Percentiles rank a stretch among this genome's conserved stretches.
Conservation (phyloP, 2,797 vertebrate genomes). For the Poeciliopsis presidionis region DNA sequence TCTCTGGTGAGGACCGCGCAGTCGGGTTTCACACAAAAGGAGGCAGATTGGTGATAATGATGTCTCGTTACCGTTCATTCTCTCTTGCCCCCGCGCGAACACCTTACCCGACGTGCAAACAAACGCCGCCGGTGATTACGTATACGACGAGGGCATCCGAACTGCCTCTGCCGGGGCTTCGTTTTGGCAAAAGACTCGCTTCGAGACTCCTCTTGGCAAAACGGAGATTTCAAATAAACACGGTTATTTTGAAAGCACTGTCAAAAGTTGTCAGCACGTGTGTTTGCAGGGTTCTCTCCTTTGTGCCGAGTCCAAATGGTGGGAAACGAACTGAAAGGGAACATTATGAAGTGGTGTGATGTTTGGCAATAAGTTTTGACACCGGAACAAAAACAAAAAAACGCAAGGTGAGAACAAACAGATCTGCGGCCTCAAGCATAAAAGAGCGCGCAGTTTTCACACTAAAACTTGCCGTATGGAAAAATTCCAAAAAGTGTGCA, state of each 20-base stretch:
- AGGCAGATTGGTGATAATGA: constrained; percentile 48
- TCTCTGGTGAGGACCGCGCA: constrained; percentile 18
- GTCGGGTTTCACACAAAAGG: constrained; percentile 33
- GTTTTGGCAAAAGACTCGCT: constrained; percentile 45
- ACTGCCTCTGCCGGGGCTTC: constrained; percentile 28
- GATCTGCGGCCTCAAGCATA: constrained; percentile 1
- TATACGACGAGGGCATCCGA: constrained; percentile 25
- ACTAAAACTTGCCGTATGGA: no score
- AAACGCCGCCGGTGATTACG: constrained; percentile 46
- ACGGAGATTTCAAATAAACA: constrained; percentile 46
- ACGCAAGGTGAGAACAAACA: constrained; percentile 19
- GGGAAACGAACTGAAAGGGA: constrained; percentile 13
- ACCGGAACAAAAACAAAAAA: not conserved
- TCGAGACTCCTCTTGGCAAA: constrained; percentile 40
- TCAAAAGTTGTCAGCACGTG: constrained; percentile 64
- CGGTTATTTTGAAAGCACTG: constrained; percentile 52
- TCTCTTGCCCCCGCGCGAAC: constrained; percentile 15
- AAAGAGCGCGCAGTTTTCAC: no score
- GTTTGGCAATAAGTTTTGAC: constrained; percentile 45
- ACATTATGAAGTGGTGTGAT: constrained; percentile 29
- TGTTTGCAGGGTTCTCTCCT: constrained; percentile 58
- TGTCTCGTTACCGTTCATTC: constrained; percentile 45
- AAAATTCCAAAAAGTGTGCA: no score
- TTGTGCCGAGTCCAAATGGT: constrained; percentile 29
- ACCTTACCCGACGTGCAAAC: constrained; percentile 37